Percentiles rank a stretch among this genome's conserved stretches.
These are phyloP conservation scores for Helobdella robusta DNA, from an alignment of 2,888 invertebrate species.

Conservation along the genomic window DNA sequence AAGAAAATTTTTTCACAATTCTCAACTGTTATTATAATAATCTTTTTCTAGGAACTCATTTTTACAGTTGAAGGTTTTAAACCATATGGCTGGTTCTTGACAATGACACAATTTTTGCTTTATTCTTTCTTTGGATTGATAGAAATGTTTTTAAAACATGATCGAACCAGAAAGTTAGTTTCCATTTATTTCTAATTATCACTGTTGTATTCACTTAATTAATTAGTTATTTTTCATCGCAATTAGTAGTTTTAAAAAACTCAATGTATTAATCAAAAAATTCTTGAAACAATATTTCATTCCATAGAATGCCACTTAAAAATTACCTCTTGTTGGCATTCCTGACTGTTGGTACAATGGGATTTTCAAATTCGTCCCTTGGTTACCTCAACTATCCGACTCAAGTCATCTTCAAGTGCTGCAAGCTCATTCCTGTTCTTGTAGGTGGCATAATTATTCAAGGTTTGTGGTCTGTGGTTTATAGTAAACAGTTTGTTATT, in stretches of 20 bases:
- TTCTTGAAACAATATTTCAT: slow-evolving; percentile 3
- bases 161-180: slow-evolving; percentile 53
- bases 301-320: slow-evolving; percentile 68
- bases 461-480: slow-evolving; percentile 50
- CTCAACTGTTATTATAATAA: too few species aligned
- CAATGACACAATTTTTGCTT: slow-evolving; percentile 77
- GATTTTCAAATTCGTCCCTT: slow-evolving; percentile 82
- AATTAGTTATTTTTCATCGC: not conserved
- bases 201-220: not conserved
- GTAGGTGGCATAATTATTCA: slow-evolving; percentile 85
- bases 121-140: slow-evolving; percentile 70
- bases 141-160: slow-evolving; percentile 60
- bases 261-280: not conserved
- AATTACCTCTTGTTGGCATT: slow-evolving; percentile 73
- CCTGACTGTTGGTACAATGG: slow-evolving; percentile 87
- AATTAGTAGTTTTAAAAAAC: not conserved
- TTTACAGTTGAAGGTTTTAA: slow-evolving; percentile 81
- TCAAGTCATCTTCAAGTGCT: slow-evolving; percentile 83
- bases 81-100: slow-evolving; percentile 81
- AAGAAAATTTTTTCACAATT: not conserved
- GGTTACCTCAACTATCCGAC: slow-evolving; percentile 93
- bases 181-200: not conserved
- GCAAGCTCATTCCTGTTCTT: slow-evolving; percentile 88
- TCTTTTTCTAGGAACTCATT: slow-evolving; percentile 65
- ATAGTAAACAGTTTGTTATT: too few species aligned